A percentile compares a stretch with the other conserved stretches of the same genome.
phyloP scores from a whole-genome alignment of 2,113 vertebrate species.

The Etheostoma cragini region DNA sequence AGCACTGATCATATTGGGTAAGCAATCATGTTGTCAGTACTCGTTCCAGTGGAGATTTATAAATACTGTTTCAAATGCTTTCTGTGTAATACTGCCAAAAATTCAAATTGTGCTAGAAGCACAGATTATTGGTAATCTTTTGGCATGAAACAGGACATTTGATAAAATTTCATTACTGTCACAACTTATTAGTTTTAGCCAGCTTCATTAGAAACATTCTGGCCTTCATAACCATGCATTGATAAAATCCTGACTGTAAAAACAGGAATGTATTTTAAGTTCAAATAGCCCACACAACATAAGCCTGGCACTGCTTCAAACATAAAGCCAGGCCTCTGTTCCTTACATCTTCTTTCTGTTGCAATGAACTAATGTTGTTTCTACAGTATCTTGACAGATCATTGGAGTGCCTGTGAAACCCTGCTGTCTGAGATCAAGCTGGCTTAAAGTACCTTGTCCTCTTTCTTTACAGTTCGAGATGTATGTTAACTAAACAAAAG shows the following conservation, averaged over 20 bases:
- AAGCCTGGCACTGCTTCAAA: neutral
- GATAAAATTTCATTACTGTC: conserved; percentile 4
- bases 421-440: conserved; percentile 54
- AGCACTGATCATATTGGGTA: neutral
- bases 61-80: neutral
- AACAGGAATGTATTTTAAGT: neutral
- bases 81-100: conserved; percentile 3
- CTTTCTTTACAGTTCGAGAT: conserved; percentile 33
- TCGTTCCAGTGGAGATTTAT: neutral
- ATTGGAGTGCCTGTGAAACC: conserved; percentile 51
- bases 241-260: neutral
- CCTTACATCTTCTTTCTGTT: conserved; percentile 18
- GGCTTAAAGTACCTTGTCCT: conserved; percentile 47
- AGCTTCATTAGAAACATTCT: neutral
- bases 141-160: neutral
- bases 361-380: conserved; percentile 46
- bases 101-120: neutral
- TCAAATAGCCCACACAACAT: neutral
- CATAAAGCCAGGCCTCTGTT: conserved; percentile 12
- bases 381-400: conserved; percentile 44
- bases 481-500: conserved; percentile 42
- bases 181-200: neutral
- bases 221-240: neutral
- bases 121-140: neutral
- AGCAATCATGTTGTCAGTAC: neutral